Percentiles rank a stretch among this genome's conserved stretches.
phyloP scores from a whole-genome alignment of 2,888 invertebrate genomes.

The Cinara cedri region DNA sequence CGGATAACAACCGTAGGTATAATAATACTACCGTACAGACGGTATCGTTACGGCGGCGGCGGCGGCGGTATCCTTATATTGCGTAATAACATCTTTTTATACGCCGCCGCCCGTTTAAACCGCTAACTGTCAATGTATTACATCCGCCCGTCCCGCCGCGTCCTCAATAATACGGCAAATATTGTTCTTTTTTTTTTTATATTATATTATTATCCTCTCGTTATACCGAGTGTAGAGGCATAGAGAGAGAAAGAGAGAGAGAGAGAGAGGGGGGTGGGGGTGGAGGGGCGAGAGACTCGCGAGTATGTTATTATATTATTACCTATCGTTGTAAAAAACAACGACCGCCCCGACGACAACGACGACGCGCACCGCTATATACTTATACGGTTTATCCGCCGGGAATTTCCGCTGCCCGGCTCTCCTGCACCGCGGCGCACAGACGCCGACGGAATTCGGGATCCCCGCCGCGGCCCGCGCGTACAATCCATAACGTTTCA shows the following conservation, averaged over 20 bases:
- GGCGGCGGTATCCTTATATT: not conserved
- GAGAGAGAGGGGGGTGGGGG: too few relatives aligned
- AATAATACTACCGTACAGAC: not conserved
- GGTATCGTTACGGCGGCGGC: slow-evolving; percentile 5
- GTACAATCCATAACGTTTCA: too few relatives aligned
- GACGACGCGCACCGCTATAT: not conserved
- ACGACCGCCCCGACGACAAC: not conserved
- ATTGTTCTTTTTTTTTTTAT: slow-evolving; percentile 16
- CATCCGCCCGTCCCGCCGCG: not conserved
- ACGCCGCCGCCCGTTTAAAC: slow-evolving; percentile 1
- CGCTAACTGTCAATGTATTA: slow-evolving; percentile 14
- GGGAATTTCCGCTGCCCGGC: not conserved
- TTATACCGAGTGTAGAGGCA: not conserved
- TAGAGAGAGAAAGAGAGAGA: not conserved
- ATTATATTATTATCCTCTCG: slow-evolving; percentile 28
- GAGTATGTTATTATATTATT: slow-evolving; percentile 5
- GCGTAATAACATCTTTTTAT: slow-evolving; percentile 34
- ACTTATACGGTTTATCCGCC: not conserved
- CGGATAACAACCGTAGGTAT: not conserved
- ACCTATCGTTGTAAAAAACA: slow-evolving; percentile 26
- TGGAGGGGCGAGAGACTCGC: not conserved
- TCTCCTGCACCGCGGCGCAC: not conserved
- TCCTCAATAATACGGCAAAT: slow-evolving; percentile 31
- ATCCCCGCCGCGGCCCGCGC: too few relatives aligned
- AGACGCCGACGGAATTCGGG: not conserved